Evolutionary conservation across 2,888 invertebrate genomes (phyloP).

Genomic region (Pandemis cinnamomeana): DNA sequence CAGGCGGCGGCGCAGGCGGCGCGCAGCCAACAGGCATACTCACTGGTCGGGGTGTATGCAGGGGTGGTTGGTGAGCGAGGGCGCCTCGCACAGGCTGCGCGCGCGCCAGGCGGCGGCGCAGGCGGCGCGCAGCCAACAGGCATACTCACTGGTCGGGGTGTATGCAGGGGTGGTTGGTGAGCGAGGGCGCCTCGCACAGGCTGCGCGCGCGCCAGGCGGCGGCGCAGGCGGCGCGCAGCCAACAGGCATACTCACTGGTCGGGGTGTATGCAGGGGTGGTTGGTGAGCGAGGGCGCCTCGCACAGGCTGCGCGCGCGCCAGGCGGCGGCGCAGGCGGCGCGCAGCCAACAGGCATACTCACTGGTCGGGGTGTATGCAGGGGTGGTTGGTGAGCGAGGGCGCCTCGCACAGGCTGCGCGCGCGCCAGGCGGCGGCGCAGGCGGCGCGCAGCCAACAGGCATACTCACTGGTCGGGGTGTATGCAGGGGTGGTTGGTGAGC

Average conservation of each 20-base stretch:
- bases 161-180: conserved; percentile 93
- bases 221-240: conserved; percentile 91
- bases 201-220: conserved; percentile 93
- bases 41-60: conserved; percentile 87
- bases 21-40: conserved; percentile 80
- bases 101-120: conserved; percentile 93
- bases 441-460: conserved; percentile 85
- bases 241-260: conserved; percentile 47
- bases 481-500: conserved; percentile 93
- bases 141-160: conserved; percentile 78
- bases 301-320: conserved; percentile 96
- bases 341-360: conserved; percentile 76
- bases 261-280: conserved; percentile 91
- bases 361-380: conserved; percentile 88
- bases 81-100: conserved; percentile 95
- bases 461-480: conserved; percentile 81
- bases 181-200: conserved; percentile 94
- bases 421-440: conserved; percentile 93
- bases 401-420: conserved; percentile 95
- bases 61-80: conserved; percentile 93
- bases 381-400: conserved; percentile 92
- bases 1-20: conserved; percentile 92
- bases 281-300: conserved; percentile 93
- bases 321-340: conserved; percentile 89
- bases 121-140: conserved; percentile 86